Evolutionary conservation across 2,797 vertebrate genomes (phyloP), one percentile per base, ranked within the genome.

Genomic region (Neopelma chrysocephalum): DNA sequence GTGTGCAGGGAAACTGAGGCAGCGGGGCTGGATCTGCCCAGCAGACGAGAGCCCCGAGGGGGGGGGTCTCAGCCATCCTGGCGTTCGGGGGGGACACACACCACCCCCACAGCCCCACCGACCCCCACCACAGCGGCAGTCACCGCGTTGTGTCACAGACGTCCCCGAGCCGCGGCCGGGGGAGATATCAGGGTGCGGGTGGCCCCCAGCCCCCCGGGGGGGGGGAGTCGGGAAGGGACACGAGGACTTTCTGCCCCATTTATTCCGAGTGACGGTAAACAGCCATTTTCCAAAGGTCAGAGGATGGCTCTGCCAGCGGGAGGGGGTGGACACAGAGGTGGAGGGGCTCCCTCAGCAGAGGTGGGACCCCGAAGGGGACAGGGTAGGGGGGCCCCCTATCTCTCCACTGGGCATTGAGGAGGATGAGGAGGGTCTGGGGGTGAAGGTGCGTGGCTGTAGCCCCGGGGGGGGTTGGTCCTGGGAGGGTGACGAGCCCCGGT

Each of bases 221-320:
- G 38, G 23, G 45, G 34, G 15, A 3, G 2, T 9, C 22, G 16
- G 17, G 56, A 54, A 42, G 34, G 13, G 27, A 23, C 15, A 5
- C 2, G 9, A 50, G 16, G n/a, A 32, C 10, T 89, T 94, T 92
- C 93, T 82, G 93, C 82, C 12, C 89, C 86, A 92, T 82, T 92
- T 73, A 50, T 36, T 34, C 48, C 14, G 4, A 12, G 68, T 32
- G 65, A 72, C 79, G 57, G 90, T 36, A 94, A 93, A 94, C 79
- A 93, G 68, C 66, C 6, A 51, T 66, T 83, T 90, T 94, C 87
- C 93, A 94, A 93, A 87, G 93, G 93, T 87, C 93, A 53, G 78
- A 17, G 31, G 42, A 72, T 48, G 85, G 70, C 73, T 85, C 82
- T 48, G 75, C 68, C 36, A 11, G 23, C 10, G 12, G 15, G 10